Evolutionary conservation across 2,888 invertebrate genomes (phyloP), one percentile per base, ranked within the genome.

Genomic region (Timandra comae): DNA sequence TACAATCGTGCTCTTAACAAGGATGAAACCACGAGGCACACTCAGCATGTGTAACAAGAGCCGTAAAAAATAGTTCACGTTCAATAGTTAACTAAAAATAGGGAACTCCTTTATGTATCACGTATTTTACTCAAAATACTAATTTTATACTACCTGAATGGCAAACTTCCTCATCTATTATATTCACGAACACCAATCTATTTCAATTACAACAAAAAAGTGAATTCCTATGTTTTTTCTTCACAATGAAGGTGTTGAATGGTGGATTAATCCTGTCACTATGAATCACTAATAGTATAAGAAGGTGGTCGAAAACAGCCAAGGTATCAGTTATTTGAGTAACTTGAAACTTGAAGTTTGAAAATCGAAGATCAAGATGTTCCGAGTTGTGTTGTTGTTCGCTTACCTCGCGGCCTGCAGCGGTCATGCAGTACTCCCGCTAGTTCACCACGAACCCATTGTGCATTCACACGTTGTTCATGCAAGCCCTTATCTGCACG

Each of bases 211-310:
- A 44, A 53, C 54, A 65, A 64, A 63, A 52, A 56, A 46, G 43
- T 41, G 37, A 59, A 63, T 64, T 68, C 54, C 52, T 43, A 45
- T 43, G 52, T 56, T 73, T 74, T 24, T 68, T 70, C 63, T 51
- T 52, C 31, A 56, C 58, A 67, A 61, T 69, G 58, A 62, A 59
- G 48, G 40, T 54, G 59, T 52, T 70, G 67, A 73, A 69, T 62
- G 63, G 58, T 68, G 64, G 68, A 49, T 52, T 67, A 41, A 55
- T 63, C 69, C 72, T 64, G 74, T 79, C 74, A 69, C 72, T 68
- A 35, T 68, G 64, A 69, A 59, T 68, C 65, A 65, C 43, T 52
- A 39, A 41, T 46, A 54, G 60, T 80, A 81, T 81, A 80, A 79
- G 72, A 72, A 70, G 63, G 57, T 52, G 51, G 45, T 41, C 38